Conservation (phyloP, 2,797 vertebrate species). For the Eremophila alpestris region DNA sequence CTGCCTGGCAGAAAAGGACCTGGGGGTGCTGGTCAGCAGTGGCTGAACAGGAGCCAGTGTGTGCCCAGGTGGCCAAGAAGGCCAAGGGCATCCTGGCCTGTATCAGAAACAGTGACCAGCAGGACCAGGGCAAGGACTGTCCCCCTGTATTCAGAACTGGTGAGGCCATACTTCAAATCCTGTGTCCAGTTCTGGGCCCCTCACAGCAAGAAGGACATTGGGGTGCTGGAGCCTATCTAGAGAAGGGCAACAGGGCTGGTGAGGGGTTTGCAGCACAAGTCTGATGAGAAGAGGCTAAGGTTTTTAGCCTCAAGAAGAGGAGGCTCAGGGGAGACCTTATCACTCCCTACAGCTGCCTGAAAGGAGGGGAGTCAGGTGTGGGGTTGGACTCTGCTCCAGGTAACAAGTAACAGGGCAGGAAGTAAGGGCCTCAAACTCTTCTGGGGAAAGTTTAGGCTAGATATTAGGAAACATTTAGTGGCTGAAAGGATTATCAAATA, state of each 20-base stretch:
- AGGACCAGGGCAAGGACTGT: background rate
- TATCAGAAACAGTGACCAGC: background rate
- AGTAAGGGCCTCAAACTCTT: background rate
- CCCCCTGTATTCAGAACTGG: accelerated
- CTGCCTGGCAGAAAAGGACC: background rate
- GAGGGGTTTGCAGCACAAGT: background rate
- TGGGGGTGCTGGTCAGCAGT: too few relatives aligned
- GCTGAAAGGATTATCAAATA: background rate
- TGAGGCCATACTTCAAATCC: background rate
- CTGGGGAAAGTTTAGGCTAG: background rate
- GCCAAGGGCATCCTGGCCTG: background rate
- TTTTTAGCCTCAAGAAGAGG: background rate
- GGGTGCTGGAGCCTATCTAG: accelerated
- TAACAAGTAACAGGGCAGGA: background rate
- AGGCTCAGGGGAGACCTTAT: background rate
- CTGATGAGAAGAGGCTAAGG: background rate
- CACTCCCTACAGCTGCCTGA: background rate
- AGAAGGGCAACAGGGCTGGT: background rate
- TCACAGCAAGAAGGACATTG: background rate
- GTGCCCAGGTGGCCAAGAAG: background rate
- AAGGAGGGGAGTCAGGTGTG: background rate
- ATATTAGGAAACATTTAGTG: background rate
- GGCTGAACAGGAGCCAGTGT: accelerated
- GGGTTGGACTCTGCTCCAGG: too few relatives aligned
- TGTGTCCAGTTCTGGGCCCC: background rate